Evolutionary conservation across 2,113 vertebrate species (phyloP).

Genomic region (Apeltes quadracus): DNA sequence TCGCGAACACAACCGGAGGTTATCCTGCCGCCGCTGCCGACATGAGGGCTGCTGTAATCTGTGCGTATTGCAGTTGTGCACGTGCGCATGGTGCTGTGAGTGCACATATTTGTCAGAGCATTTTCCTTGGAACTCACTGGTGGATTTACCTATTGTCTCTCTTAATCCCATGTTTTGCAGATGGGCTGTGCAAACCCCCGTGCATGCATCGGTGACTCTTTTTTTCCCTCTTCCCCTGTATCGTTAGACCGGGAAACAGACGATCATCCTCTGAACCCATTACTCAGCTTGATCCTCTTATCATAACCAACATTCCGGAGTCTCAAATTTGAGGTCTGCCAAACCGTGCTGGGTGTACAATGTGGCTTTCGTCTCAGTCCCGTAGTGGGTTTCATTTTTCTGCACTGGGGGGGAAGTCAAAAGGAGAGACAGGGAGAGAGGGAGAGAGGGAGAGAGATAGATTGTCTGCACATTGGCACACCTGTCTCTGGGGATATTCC

Average conservation of each 20-base stretch:
- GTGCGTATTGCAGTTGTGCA: not conserved
- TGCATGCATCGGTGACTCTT: constrained; percentile 33
- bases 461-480: constrained; percentile 67
- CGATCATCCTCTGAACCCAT: constrained; percentile 77
- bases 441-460: constrained; percentile 2
- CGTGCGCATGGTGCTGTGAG: constrained; percentile 28
- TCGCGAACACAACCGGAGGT: constrained; percentile 37
- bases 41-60: not conserved
- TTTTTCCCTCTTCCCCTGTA: constrained; percentile 25
- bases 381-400: constrained; percentile 14
- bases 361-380: constrained; percentile 52
- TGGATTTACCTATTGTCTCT: constrained; percentile 72
- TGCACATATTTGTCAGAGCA: constrained; percentile 27
- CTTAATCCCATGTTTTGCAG: constrained; percentile 76
- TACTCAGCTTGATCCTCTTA: constrained; percentile 79
- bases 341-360: constrained; percentile 63
- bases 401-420: constrained; percentile 38
- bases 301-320: constrained; percentile 73
- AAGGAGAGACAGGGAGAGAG: constrained; percentile 2
- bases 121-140: constrained; percentile 50
- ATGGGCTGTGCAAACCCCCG: constrained; percentile 61
- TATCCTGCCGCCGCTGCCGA: not conserved
- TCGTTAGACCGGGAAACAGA: constrained; percentile 67
- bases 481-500: constrained; percentile 67
- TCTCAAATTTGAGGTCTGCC: constrained; percentile 72